These are phyloP conservation scores for Orthonevra nobilis DNA, from an alignment of 2,888 invertebrate species.

Conservation along the genomic window DNA sequence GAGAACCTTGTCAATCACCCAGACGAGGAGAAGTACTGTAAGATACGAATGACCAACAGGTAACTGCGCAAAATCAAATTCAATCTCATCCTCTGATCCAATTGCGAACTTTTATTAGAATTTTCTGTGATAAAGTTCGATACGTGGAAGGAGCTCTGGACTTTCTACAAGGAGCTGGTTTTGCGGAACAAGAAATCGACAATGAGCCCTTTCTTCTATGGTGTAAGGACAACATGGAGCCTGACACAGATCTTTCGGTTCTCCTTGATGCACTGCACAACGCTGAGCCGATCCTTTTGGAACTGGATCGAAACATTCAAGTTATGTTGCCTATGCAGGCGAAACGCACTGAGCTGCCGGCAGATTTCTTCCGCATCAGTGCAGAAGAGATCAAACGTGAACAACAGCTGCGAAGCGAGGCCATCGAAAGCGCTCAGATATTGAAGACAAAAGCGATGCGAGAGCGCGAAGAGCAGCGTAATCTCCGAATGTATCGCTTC, in stretches of 20 bases:
- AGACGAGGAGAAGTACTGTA: constrained; percentile 92
- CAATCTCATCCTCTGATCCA: neutral
- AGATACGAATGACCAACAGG: constrained; percentile 92
- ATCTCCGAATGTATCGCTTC: constrained; percentile 91
- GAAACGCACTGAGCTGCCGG: constrained; percentile 86
- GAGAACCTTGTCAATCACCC: constrained; percentile 94
- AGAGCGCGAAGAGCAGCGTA: constrained; percentile 91
- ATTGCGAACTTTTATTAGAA: constrained; percentile 75
- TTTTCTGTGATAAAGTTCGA: constrained; percentile 89
- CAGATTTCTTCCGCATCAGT: constrained; percentile 90
- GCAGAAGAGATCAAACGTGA: constrained; percentile 92
- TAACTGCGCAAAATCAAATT: constrained; percentile 39
- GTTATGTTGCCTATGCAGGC: constrained; percentile 91
- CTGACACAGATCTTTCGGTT: constrained; percentile 81
- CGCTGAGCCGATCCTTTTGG: constrained; percentile 90
- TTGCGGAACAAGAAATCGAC: constrained; percentile 83
- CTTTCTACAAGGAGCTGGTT: constrained; percentile 91
- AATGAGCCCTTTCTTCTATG: constrained; percentile 87
- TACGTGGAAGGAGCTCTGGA: constrained; percentile 90
- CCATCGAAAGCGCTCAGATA: constrained; percentile 89
- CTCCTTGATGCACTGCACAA: constrained; percentile 88
- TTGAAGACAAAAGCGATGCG: constrained; percentile 97
- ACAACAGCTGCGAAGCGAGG: constrained; percentile 87
- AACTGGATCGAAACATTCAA: constrained; percentile 92
- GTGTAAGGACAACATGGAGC: constrained; percentile 81